phyloP scores from a whole-genome alignment of 2,797 vertebrate species.

The Acestrorhynchus altus region DNA sequence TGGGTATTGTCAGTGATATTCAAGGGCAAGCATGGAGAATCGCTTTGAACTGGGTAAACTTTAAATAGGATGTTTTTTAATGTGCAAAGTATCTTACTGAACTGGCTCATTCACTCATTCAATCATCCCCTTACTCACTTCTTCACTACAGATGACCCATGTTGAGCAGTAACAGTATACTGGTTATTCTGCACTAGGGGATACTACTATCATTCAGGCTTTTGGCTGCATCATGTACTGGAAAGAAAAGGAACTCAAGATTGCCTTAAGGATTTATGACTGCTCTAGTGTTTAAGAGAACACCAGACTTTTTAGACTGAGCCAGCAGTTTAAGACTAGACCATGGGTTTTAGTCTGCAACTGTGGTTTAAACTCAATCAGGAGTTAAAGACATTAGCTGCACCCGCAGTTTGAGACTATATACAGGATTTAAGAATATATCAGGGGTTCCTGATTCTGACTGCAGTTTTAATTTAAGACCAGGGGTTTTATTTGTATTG shows the following conservation, averaged over 20 bases:
- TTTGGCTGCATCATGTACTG: too few relatives aligned
- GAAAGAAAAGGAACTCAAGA: background rate
- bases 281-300: background rate
- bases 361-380: too few relatives aligned
- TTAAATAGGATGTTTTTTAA: background rate
- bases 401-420: too few relatives aligned
- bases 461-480: too few relatives aligned
- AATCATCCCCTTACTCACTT: too few relatives aligned
- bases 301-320: background rate
- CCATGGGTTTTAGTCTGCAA: background rate
- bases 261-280: too few relatives aligned
- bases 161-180: too few relatives aligned
- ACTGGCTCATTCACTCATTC: background rate
- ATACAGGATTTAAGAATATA: too few relatives aligned
- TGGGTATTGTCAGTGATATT: background rate
- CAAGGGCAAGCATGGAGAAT: background rate
- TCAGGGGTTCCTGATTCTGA: background rate
- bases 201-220: background rate
- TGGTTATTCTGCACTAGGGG: too few relatives aligned
- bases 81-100: background rate
- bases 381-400: too few relatives aligned
- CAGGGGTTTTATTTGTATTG: too few relatives aligned
- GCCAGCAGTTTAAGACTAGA: background rate
- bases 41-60: conserved; percentile 4
- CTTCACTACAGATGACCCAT: too few relatives aligned